Conservation (phyloP, 2,888 invertebrate species). For the Aphidius colemani region DNA sequence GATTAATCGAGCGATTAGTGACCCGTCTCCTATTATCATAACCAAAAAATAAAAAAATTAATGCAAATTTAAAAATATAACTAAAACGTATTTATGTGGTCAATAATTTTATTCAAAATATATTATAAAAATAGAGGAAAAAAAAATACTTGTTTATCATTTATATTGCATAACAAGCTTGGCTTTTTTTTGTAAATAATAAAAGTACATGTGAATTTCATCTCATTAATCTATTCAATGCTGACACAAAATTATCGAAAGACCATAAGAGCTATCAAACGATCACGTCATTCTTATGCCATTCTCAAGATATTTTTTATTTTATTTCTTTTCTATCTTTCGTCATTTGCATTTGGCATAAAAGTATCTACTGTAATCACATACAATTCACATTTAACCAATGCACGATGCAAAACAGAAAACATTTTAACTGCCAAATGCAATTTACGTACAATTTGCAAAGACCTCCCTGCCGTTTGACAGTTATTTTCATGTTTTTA, state of each 20-base stretch:
- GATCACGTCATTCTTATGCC: constrained; percentile 23
- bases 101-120: not conserved
- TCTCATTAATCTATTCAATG: too few species aligned
- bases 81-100: too few species aligned
- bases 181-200: too few species aligned
- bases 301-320: too few species aligned
- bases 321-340: constrained; percentile 23
- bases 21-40: not conserved
- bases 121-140: too few species aligned
- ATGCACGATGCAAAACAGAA: constrained; percentile 26
- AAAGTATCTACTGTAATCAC: constrained; percentile 33
- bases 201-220: too few species aligned
- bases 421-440: constrained; percentile 43
- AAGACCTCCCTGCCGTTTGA: constrained; percentile 34
- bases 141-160: too few species aligned
- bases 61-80: too few species aligned
- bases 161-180: too few species aligned
- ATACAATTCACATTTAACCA: constrained; percentile 31
- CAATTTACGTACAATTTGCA: constrained; percentile 37
- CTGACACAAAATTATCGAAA: too few species aligned
- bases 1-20: constrained; percentile 9
- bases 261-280: too few species aligned
- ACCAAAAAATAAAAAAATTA: not conserved
- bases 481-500: constrained; percentile 11
- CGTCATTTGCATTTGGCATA: constrained; percentile 37